A percentile compares a stretch with the other conserved stretches of the same genome.
Conservation (phyloP, 64 coral and sea anemone genomes). For the Stichodactyla helianthus region DNA sequence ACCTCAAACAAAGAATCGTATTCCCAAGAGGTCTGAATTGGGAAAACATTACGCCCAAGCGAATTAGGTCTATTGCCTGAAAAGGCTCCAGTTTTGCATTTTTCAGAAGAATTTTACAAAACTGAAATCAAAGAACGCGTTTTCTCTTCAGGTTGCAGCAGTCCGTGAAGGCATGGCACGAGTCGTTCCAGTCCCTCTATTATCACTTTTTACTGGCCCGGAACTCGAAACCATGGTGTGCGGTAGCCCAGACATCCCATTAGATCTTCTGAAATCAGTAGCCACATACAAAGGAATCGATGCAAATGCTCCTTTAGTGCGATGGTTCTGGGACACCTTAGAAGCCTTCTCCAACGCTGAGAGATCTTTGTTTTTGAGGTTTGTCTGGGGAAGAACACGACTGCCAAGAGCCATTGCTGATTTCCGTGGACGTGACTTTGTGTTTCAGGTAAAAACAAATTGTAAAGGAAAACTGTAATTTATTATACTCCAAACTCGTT, state of each 20-base stretch:
- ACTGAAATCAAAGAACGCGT: not conserved
- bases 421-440: slow-evolving; percentile 95
- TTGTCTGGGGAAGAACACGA: slow-evolving; percentile 97
- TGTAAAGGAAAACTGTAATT: not conserved
- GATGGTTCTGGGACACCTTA: slow-evolving; percentile 98
- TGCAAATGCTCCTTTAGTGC: slow-evolving; percentile 71
- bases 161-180: slow-evolving; percentile 94
- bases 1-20: no score
- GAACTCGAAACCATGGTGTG: slow-evolving; percentile 98
- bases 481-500: not conserved
- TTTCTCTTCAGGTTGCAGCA: slow-evolving; percentile 42
- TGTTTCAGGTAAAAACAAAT: slow-evolving; percentile 71
- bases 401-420: slow-evolving; percentile 95
- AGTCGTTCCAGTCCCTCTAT: slow-evolving; percentile 85
- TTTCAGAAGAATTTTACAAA: no score
- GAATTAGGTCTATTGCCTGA: no score
- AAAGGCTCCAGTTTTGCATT: not conserved
- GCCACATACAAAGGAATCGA: slow-evolving; percentile 94
- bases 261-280: slow-evolving; percentile 93
- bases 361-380: slow-evolving; percentile 90
- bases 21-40: no score
- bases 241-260: slow-evolving; percentile 93
- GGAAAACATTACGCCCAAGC: no score
- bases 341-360: slow-evolving; percentile 97
- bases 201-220: slow-evolving; percentile 90